Evolutionary conservation across 2,113 vertebrate genomes (phyloP), one percentile per base, ranked within the genome.

Genomic region (Stomatorhinus ivindoensis): DNA sequence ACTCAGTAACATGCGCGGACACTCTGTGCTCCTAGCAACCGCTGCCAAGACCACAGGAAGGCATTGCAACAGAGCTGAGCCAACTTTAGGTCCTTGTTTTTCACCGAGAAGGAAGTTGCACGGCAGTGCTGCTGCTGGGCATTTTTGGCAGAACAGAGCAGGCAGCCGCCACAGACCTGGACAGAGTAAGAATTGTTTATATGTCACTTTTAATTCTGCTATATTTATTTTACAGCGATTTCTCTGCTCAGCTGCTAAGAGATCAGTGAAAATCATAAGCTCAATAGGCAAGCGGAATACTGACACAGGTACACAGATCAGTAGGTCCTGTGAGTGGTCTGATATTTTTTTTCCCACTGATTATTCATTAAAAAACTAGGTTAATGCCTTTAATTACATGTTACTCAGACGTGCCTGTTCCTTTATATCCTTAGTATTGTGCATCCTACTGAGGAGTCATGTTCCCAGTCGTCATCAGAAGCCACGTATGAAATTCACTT

Each of bases 61-160:
- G 44, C 50, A 35, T 53, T 53, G 27, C 85, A 39, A 31, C 85
- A 87, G 44, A 87, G 85, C 85, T 55, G 31, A 21, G 83, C 47
- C 44, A 50, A 50, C 47, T 50, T 48, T 47, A 87, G 85, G 50
- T 55, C 85, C 24, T 31, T 87, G 85, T 87, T 87, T 87, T 87
- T 55, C 85, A 27, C 31, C 10, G 50, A 87, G 85, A 51, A 51
- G 47, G 48, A 87, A 87, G 85, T 51, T n/a, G n/a, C 47, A 50
- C 4, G 1, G 85, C 50, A 53, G 50, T 21, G 27, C 15, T 19
- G 50, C 35, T 35, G 47, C 50, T 50, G 46, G 50, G 24, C 47
- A 19, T 21, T 27, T 50, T 87, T 47, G 27, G 42, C 82, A 8
- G 44, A 84, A 46, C 82, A 47, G 82, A 21, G 35, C 73, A n/a